These are phyloP conservation scores for Incurvaria masculella DNA, from an alignment of 2,888 invertebrate species.

Conservation along the genomic window DNA sequence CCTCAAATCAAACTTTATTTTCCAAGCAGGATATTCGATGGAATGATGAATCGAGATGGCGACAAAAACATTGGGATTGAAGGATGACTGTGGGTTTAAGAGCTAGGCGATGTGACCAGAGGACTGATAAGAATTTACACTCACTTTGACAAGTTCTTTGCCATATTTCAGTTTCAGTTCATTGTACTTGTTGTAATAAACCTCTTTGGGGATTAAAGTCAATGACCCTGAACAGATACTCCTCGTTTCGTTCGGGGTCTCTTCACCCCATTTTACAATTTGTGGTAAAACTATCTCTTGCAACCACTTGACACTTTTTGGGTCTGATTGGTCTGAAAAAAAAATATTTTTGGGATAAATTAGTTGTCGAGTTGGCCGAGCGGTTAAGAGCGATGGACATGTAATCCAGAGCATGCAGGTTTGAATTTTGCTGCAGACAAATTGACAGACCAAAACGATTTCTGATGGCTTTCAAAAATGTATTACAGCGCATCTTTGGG, in stretches of 20 bases:
- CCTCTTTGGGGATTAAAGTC: slow-evolving; percentile 61
- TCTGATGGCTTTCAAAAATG: too few relatives aligned
- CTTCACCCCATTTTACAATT: slow-evolving; percentile 61
- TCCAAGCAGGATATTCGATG: not conserved
- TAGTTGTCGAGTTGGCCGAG: slow-evolving; percentile 3
- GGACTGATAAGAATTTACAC: slow-evolving; percentile 8
- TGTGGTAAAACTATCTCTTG: slow-evolving; percentile 54
- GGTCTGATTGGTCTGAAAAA: slow-evolving; percentile 24
- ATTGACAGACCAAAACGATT: too few relatives aligned
- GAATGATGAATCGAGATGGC: not conserved
- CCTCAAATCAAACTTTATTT: not conserved
- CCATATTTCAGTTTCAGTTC: slow-evolving; percentile 77
- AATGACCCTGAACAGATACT: slow-evolving; percentile 55
- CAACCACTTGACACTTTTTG: slow-evolving; percentile 51
- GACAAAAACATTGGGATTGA: not conserved
- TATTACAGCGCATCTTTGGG: too few relatives aligned
- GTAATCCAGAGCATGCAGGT: too few relatives aligned
- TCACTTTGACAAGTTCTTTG: slow-evolving; percentile 65
- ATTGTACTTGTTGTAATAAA: slow-evolving; percentile 70
- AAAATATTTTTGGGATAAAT: not conserved
- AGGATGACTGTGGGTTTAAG: not conserved
- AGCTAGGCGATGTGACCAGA: not conserved
- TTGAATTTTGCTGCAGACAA: too few relatives aligned
- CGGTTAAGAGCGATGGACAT: too few relatives aligned
- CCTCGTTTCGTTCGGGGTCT: slow-evolving; percentile 17